Evolutionary conservation across 2,113 vertebrate species (phyloP).

Genomic region (Leptosomus discolor): DNA sequence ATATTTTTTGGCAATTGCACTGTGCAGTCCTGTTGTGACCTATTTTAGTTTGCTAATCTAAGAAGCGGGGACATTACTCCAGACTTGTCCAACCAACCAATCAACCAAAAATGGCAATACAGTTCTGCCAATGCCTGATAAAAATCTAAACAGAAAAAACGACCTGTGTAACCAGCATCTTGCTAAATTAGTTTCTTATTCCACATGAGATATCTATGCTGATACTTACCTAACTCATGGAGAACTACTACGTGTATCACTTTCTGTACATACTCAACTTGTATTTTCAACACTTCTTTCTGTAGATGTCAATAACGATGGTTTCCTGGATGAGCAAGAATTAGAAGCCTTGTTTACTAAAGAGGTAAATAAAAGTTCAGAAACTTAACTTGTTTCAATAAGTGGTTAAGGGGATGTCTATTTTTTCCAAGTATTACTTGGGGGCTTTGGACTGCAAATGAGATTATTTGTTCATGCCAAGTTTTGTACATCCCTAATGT

Average conservation of each 20-base stretch:
- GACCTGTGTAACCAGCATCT: not conserved
- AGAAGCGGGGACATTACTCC: not conserved
- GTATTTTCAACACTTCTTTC: constrained; percentile 38
- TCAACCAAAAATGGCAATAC: not conserved
- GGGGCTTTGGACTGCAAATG: not conserved
- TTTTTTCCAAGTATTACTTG: not conserved
- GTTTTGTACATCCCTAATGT: not conserved
- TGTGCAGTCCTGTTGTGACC: not conserved
- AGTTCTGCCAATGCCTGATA: not conserved
- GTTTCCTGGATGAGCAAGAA: constrained; percentile 95
- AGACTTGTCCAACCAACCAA: not conserved
- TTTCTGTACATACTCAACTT: constrained; percentile 25
- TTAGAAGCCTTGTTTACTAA: constrained; percentile 95
- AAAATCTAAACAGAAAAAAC: not conserved
- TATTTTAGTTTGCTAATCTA: not conserved
- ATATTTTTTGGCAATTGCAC: not conserved
- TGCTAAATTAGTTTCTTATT: not conserved
- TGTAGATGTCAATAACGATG: constrained; percentile 92
- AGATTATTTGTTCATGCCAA: not conserved
- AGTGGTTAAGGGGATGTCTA: not conserved
- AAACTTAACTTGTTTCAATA: not conserved
- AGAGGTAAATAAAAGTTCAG: constrained; percentile 79
- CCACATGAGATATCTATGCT: not conserved
- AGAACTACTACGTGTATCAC: not conserved
- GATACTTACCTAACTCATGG: not conserved